Conservation (phyloP, 2,888 invertebrate species). For the Rhagonycha fulva region DNA sequence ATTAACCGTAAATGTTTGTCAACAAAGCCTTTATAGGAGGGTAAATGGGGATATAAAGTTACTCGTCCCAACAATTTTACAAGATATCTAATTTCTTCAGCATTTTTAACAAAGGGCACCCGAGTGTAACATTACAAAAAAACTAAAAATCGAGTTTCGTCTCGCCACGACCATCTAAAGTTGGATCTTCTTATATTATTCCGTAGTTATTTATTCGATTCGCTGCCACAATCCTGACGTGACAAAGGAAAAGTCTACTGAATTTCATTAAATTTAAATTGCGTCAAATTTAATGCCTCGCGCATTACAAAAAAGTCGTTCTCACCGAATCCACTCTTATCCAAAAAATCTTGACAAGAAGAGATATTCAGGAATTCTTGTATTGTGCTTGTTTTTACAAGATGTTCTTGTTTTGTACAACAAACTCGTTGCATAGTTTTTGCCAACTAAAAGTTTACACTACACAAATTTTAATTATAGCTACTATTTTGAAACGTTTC, state of each 20-base stretch:
- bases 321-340: conserved; percentile 24
- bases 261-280: conserved; percentile 45
- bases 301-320: conserved; percentile 38
- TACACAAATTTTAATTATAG: not conserved
- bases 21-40: conserved; percentile 21
- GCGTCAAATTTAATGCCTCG: conserved; percentile 44
- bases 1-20: conserved; percentile 21
- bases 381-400: conserved; percentile 23
- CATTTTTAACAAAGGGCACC: conserved; percentile 7
- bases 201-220: conserved; percentile 25
- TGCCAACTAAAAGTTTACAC: not conserved
- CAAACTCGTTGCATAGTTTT: not conserved
- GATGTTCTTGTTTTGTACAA: not conserved
- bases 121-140: not conserved
- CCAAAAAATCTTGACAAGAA: conserved; percentile 26
- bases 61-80: conserved; percentile 21
- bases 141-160: not conserved
- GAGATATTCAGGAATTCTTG: conserved; percentile 22
- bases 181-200: conserved; percentile 18
- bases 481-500: not conserved
- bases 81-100: conserved; percentile 24
- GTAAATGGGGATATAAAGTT: conserved; percentile 14
- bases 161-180: conserved; percentile 17
- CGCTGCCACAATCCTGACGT: conserved; percentile 19
- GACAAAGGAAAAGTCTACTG: conserved; percentile 30